Conservation (phyloP, 2,113 vertebrate species). For the Edolisoma coerulescens region DNA sequence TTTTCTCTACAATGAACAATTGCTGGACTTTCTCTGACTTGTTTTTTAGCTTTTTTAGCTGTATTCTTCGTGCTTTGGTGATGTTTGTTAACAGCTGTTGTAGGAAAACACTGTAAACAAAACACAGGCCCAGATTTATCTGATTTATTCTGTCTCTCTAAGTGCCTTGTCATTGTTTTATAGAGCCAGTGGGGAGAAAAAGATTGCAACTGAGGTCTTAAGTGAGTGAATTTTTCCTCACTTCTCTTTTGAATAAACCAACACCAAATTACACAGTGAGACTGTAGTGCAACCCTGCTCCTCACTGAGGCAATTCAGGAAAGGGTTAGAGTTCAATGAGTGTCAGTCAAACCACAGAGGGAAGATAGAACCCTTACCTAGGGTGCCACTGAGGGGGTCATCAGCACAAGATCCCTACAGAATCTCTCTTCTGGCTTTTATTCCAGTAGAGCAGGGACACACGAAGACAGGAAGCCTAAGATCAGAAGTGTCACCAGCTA, state of each 20-base stretch:
- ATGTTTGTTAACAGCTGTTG: not conserved
- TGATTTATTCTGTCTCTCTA: not conserved
- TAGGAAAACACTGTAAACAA: not conserved
- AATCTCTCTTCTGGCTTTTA: not conserved
- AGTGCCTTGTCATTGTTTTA: not conserved
- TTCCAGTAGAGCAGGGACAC: not conserved
- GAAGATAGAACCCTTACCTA: not conserved
- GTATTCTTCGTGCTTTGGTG: not conserved
- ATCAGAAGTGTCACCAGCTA: not conserved
- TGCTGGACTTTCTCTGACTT: not conserved
- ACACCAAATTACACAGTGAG: not conserved
- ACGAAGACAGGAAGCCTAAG: not conserved
- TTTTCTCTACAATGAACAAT: not conserved
- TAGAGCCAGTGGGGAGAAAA: not conserved
- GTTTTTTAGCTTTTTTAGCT: not conserved
- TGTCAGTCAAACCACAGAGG: not conserved
- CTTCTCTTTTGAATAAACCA: conserved; percentile 34
- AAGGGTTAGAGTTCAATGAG: not conserved
- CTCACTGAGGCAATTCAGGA: conserved; percentile 5
- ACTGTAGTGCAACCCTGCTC: not conserved
- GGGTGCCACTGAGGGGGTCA: not conserved
- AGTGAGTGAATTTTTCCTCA: not conserved
- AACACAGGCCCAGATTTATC: not conserved
- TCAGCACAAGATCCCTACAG: not conserved
- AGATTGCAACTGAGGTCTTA: not conserved